Evolutionary conservation across 2,113 vertebrate genomes (phyloP), one percentile per base, ranked within the genome.

Genomic region (Cochlearius cochlearius): DNA sequence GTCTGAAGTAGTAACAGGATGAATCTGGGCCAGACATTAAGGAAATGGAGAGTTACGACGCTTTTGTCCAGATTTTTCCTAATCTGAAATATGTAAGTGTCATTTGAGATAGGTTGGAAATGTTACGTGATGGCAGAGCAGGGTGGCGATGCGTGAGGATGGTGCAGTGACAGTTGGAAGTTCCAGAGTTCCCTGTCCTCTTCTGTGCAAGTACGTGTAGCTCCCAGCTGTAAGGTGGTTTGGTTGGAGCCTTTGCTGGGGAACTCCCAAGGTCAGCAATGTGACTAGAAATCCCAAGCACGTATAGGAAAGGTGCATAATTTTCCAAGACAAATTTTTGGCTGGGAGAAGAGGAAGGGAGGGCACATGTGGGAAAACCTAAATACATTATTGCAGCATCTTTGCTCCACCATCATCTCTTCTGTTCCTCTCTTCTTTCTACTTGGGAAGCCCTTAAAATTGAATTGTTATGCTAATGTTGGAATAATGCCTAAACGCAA

Each of bases 271-370:
- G 43, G 58, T 49, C 21, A 38, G n/a, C 20, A 53, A 3, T 3
- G 66, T 50, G 53, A 30, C 15, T 53, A 18, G 45, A 66, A 62
- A 63, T 49, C 34, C 25, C 25, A 49, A 7, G 29, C 1, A 0
- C 0, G 1, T 4, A 2, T 1, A 20, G 68, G 43, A 36, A 56
- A 45, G 11, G 3, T 4, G 14, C 2, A 0, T 18, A 1, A 6
- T 9, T 34, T 27, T 43, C 50, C 50, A 74, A 17, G 13, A 15
- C 8, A 32, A 3, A 3, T 2, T 78, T 78, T 36, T 58, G 8
- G 2, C 43, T 9, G 73, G 41, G 52, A 72, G 53, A 27, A 72
- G 53, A 27, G 29, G 11, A 32, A 72, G 41, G 41, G 25, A 78
- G 7, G 25, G 19, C 41, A 12, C 11, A 1, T 0, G 0, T 36